phyloP scores from a whole-genome alignment of 2,113 vertebrate genomes.

The Aegotheles bennettii region DNA sequence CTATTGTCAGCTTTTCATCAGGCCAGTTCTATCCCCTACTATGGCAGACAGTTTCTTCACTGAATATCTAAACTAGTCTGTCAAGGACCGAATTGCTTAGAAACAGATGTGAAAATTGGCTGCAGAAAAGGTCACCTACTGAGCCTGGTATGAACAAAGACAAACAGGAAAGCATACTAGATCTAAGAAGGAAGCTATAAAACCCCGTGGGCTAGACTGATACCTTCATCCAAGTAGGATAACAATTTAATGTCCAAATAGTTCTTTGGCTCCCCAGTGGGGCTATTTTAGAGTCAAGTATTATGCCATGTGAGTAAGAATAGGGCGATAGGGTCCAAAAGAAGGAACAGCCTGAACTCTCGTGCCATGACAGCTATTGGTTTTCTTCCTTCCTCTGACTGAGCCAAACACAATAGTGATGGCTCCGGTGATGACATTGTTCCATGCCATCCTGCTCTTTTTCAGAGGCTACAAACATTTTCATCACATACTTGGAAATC shows the following conservation, averaged over 20 bases:
- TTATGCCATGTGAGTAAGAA: background rate
- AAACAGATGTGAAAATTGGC: slow-evolving; percentile 65
- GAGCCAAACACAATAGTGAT: background rate
- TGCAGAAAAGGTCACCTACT: slow-evolving; percentile 52
- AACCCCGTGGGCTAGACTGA: slow-evolving; percentile 15
- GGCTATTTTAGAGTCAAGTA: slow-evolving; percentile 9
- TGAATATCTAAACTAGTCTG: background rate
- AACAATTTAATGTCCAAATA: slow-evolving; percentile 9
- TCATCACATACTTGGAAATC: background rate
- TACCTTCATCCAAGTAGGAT: slow-evolving; percentile 44
- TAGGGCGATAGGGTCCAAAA: background rate
- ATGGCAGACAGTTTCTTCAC: background rate
- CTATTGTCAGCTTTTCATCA: background rate
- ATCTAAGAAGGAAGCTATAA: slow-evolving; percentile 53
- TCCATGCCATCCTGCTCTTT: background rate
- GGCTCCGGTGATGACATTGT: background rate
- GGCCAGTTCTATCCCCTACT: background rate
- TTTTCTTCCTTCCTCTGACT: background rate
- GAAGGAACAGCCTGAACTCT: background rate
- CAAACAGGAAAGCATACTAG: slow-evolving; percentile 49
- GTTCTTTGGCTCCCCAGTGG: background rate
- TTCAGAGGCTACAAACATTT: rapidly evolving
- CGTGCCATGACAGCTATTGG: background rate
- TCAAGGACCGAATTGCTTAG: background rate
- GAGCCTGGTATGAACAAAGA: slow-evolving; percentile 53